Percentiles rank a stretch among this genome's conserved stretches.
phyloP scores from a whole-genome alignment of 2,888 invertebrate species.

The Thymelicus lineola region DNA sequence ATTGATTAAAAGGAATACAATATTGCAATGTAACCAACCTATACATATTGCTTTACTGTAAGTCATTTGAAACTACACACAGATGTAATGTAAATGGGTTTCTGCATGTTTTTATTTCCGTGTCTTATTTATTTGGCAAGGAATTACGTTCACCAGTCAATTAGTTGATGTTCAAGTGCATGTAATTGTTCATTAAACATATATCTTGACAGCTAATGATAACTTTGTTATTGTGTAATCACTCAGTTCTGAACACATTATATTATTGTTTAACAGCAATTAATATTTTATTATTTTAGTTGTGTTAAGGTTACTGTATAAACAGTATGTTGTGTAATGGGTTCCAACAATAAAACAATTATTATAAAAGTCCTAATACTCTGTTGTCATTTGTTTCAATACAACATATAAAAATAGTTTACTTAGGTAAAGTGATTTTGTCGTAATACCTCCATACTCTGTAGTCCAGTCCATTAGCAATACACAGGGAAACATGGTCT shows the following conservation, averaged over 20 bases:
- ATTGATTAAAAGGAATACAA: background rate
- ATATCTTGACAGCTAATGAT: slow-evolving; percentile 17
- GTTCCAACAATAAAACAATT: too few species aligned
- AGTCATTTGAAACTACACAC: background rate
- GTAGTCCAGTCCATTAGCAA: too few species aligned
- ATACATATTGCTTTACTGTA: background rate
- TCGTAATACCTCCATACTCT: too few species aligned
- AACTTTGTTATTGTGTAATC: slow-evolving; percentile 31
- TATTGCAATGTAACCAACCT: background rate
- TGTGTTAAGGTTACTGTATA: background rate
- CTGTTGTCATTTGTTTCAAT: too few species aligned
- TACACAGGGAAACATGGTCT: too few species aligned
- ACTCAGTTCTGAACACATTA: slow-evolving; percentile 5
- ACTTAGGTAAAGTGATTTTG: too few species aligned
- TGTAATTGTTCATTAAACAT: slow-evolving; percentile 11
- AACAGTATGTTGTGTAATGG: background rate
- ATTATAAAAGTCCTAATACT: too few species aligned
- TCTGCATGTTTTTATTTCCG: slow-evolving; percentile 20
- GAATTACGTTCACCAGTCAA: slow-evolving; percentile 5
- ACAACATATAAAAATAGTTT: too few species aligned
- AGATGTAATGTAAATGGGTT: slow-evolving; percentile 21
- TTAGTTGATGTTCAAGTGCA: background rate
- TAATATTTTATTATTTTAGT: background rate
- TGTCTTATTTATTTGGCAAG: slow-evolving; percentile 21
- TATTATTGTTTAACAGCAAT: too few species aligned